These are phyloP conservation scores for Zaprionus inermis DNA, from an alignment of 1,140 invertebrate species.

Conservation along the genomic window DNA sequence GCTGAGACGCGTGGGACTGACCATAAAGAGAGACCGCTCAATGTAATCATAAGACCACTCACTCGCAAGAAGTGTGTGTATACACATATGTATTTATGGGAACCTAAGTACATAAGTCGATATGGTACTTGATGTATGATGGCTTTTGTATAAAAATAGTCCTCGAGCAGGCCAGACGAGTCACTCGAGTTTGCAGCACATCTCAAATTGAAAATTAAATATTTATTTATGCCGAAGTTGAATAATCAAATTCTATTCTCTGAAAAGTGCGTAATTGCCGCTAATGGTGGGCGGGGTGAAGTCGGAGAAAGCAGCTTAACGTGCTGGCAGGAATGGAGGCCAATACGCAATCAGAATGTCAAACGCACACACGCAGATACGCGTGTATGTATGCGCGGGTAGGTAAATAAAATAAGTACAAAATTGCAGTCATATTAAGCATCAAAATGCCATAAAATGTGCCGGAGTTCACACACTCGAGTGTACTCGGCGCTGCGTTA, in stretches of 20 bases:
- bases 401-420: slow-evolving; percentile 71
- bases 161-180: background rate
- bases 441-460: slow-evolving; percentile 77
- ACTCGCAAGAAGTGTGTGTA: background rate
- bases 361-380: slow-evolving; percentile 43
- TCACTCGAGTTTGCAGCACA: slow-evolving; percentile 6
- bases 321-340: background rate
- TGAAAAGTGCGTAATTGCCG: slow-evolving; percentile 66
- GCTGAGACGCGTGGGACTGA: slow-evolving; percentile 48
- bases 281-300: slow-evolving; percentile 48
- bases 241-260: slow-evolving; percentile 65
- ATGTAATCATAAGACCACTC: slow-evolving; percentile 16
- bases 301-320: slow-evolving; percentile 37
- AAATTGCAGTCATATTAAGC: slow-evolving; percentile 76
- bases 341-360: slow-evolving; percentile 46
- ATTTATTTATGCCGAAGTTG: slow-evolving; percentile 43
- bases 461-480: slow-evolving; percentile 63
- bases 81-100: slow-evolving; percentile 15
- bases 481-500: slow-evolving; percentile 56
- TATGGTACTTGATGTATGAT: slow-evolving; percentile 20
- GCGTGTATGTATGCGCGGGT: slow-evolving; percentile 11
- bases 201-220: slow-evolving; percentile 40
- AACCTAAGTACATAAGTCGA: slow-evolving; percentile 37
- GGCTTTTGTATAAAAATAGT: slow-evolving; percentile 8
- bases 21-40: slow-evolving; percentile 27